A percentile compares a stretch with the other conserved stretches of the same genome.
These are phyloP conservation scores for Drosophila kanekoi DNA, from an alignment of 2,888 invertebrate genomes.

Conservation along the genomic window DNA sequence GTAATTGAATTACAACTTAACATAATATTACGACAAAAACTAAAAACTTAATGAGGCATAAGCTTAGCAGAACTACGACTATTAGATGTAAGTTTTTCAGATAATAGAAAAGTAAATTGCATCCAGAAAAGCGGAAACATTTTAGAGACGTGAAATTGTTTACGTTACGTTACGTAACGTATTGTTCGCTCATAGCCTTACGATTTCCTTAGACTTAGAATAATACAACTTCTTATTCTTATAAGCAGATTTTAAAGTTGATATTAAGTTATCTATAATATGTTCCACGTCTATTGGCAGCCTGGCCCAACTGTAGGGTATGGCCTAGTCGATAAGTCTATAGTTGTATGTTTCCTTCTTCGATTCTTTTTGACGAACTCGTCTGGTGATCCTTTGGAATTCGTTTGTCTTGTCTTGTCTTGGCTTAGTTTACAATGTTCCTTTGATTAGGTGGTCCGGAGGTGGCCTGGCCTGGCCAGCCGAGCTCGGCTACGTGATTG, in stretches of 20 bases:
- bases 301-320: slow-evolving; percentile 16
- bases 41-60: no score
- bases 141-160: no score
- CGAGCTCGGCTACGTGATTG: slow-evolving; percentile 70
- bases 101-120: not conserved
- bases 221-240: no score
- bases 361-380: slow-evolving; percentile 35
- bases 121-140: not conserved
- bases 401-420: slow-evolving; percentile 54
- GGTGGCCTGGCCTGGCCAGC: slow-evolving; percentile 36
- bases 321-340: slow-evolving; percentile 4
- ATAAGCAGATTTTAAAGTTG: no score
- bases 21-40: not conserved
- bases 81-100: not conserved
- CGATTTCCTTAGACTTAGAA: no score
- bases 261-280: no score
- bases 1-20: not conserved
- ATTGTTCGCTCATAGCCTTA: no score
- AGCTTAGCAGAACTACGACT: not conserved
- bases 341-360: not conserved
- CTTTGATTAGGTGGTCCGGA: slow-evolving; percentile 68
- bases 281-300: not conserved
- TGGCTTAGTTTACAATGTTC: slow-evolving; percentile 76
- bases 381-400: slow-evolving; percentile 69
- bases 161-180: no score